Conservation (phyloP, 2,797 vertebrate species). For the Synaphobranchus kaupii region DNA sequence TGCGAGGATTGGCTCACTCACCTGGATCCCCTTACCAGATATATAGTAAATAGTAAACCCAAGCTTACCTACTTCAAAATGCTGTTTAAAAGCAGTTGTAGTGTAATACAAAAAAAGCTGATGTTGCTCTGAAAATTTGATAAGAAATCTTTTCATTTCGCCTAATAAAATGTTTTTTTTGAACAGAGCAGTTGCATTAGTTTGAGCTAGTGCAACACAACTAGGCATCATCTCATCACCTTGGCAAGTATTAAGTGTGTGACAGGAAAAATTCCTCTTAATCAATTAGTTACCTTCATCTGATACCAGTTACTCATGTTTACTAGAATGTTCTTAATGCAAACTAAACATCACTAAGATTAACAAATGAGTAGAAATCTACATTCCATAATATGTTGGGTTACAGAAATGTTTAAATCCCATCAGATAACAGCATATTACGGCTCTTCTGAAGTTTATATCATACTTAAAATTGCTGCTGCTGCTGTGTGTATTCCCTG, state of each 20-base stretch:
- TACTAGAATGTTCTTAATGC: conserved; percentile 63
- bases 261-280: conserved; percentile 44
- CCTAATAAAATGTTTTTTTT: conserved; percentile 55
- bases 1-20: neutral
- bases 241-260: conserved; percentile 68
- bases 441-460: conserved; percentile 66
- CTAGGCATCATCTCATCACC: conserved; percentile 46
- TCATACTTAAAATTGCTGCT: conserved; percentile 69
- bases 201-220: conserved; percentile 56
- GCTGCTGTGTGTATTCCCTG: conserved; percentile 64
- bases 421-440: conserved; percentile 56
- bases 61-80: neutral
- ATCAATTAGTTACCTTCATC: conserved; percentile 19
- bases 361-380: conserved; percentile 42
- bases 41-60: neutral
- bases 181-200: conserved; percentile 63
- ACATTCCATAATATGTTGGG: conserved; percentile 61
- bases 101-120: neutral
- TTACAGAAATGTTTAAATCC: conserved; percentile 60
- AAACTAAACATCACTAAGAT: conserved; percentile 57
- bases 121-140: neutral
- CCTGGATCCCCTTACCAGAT: neutral
- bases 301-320: conserved; percentile 46
- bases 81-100: neutral
- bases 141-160: conserved; percentile 6